A percentile compares a stretch with the other conserved stretches of the same genome.
Evolutionary conservation across 2,113 vertebrate genomes (phyloP).

Genomic region (Riparia riparia): DNA sequence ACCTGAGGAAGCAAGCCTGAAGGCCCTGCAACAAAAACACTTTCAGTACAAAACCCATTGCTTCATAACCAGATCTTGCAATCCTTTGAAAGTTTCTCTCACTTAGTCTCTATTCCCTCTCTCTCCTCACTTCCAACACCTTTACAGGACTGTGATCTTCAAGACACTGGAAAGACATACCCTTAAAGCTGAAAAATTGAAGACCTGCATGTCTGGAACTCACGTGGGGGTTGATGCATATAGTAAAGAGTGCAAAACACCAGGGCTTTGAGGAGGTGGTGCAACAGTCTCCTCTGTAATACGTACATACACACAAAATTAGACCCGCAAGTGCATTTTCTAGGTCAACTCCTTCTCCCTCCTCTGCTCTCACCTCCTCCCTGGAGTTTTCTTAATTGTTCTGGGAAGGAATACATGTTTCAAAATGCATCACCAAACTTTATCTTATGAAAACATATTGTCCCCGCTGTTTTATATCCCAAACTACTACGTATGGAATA

Average conservation of each 20-base stretch:
- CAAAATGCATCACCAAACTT: background rate
- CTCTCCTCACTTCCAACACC: background rate
- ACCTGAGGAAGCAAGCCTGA: background rate
- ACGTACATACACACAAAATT: constrained; percentile 2
- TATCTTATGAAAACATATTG: background rate
- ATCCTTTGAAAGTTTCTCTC: background rate
- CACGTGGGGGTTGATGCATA: background rate
- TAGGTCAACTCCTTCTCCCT: constrained; percentile 32
- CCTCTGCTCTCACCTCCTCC: constrained; percentile 5
- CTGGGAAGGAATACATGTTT: background rate
- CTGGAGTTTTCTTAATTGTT: constrained; percentile 35
- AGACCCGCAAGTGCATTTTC: constrained; percentile 9
- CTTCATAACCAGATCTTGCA: background rate
- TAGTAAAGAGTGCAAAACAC: constrained; percentile 31
- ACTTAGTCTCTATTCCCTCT: background rate
- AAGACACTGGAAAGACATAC: background rate
- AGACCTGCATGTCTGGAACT: background rate
- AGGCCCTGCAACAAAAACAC: background rate
- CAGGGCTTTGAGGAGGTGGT: background rate
- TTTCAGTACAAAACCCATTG: background rate
- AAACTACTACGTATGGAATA: background rate
- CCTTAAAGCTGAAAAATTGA: background rate
- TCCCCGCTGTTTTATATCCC: background rate
- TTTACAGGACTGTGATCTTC: background rate
- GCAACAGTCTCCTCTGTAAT: background rate